Conservation (phyloP, 2,797 vertebrate genomes). For the Sebastes minor region DNA sequence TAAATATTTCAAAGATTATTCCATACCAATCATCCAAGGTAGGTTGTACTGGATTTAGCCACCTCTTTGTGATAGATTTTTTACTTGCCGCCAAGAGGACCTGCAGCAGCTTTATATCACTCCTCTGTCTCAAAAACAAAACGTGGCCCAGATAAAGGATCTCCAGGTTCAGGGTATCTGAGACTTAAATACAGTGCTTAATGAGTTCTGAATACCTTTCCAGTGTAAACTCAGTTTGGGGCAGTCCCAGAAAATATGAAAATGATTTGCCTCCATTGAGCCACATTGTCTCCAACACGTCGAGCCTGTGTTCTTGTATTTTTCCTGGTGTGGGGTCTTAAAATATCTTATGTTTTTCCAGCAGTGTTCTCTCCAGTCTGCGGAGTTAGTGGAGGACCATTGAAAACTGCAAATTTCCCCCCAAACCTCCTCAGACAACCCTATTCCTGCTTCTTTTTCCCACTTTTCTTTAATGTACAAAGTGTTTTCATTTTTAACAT, state of each 20-base stretch:
- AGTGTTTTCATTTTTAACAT: background rate
- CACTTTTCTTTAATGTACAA: background rate
- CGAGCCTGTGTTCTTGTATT: background rate
- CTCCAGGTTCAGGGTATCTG: background rate
- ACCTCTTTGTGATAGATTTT: background rate
- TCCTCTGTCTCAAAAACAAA: background rate
- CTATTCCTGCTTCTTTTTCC: background rate
- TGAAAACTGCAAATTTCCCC: no score
- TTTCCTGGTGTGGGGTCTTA: background rate
- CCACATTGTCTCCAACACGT: slow-evolving; percentile 1
- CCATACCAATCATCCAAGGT: background rate
- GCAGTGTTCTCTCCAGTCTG: background rate
- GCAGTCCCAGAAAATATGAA: background rate
- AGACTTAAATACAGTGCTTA: no score
- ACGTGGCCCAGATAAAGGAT: background rate
- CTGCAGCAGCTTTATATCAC: background rate
- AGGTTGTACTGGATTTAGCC: background rate
- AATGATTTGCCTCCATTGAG: background rate
- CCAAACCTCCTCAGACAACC: no score
- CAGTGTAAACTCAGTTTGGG: background rate
- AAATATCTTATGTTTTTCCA: slow-evolving; percentile 1
- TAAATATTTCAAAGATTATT: background rate
- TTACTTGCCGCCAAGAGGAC: background rate
- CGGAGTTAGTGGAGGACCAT: no score
- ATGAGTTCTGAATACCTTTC: no score